A percentile compares a stretch with the other conserved stretches of the same genome.
Conservation (phyloP, 2,113 vertebrate species). For the Malaclemys terrapin region DNA sequence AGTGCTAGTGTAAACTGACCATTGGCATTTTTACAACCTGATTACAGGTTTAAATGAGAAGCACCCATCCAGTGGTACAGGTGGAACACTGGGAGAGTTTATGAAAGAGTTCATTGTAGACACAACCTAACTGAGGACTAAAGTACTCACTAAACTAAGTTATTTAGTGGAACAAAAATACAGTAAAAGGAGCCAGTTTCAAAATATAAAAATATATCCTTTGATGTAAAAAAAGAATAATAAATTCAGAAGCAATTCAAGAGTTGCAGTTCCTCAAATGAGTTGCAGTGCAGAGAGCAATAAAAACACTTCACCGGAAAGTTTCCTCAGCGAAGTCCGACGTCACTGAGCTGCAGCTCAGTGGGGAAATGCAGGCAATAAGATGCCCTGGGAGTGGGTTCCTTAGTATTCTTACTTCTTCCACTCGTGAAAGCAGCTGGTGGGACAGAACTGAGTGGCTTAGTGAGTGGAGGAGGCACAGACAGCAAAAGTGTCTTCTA, state of each 20-base stretch:
- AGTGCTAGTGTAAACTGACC: not conserved
- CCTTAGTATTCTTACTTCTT: not conserved
- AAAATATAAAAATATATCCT: not conserved
- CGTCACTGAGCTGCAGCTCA: not conserved
- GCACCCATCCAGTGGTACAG: not conserved
- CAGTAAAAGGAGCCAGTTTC: not conserved
- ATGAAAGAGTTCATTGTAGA: not conserved
- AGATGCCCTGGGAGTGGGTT: not conserved
- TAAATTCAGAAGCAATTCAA: not conserved
- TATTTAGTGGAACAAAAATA: not conserved
- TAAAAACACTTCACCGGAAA: not conserved
- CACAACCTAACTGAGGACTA: not conserved
- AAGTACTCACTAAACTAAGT: not conserved
- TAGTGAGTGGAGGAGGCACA: not conserved
- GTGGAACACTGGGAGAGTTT: not conserved
- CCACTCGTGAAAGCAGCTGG: conserved; percentile 5
- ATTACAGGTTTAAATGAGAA: not conserved
- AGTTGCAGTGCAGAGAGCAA: not conserved
- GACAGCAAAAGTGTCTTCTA: not conserved
- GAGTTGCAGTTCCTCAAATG: not conserved
- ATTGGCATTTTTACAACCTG: not conserved
- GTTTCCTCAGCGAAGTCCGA: not conserved
- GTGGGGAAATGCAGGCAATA: conserved; percentile 26
- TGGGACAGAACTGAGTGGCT: not conserved
- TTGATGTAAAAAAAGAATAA: not conserved